Percentiles rank a stretch among this genome's conserved stretches.
Conservation (phyloP, 2,888 invertebrate species). For the Anthrax anthrax region DNA sequence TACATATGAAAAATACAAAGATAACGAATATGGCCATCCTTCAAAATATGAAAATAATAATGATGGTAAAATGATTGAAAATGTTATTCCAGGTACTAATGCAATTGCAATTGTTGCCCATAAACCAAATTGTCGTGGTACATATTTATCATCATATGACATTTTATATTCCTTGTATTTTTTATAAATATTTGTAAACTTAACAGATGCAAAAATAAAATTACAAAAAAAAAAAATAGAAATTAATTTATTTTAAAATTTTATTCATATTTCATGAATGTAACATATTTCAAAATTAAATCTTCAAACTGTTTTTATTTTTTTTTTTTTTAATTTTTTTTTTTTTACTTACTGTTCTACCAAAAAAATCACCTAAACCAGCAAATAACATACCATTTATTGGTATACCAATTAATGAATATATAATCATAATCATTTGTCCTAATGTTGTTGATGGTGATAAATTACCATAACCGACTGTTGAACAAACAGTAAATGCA, state of each 20-base stretch:
- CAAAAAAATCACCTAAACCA: slow-evolving; percentile 74
- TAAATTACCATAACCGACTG: slow-evolving; percentile 84
- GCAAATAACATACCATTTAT: slow-evolving; percentile 48
- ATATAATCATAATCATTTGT: slow-evolving; percentile 74
- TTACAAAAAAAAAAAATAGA: too few relatives aligned
- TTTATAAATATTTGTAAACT: slow-evolving; percentile 66
- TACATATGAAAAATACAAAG: slow-evolving; percentile 78
- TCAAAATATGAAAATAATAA: slow-evolving; percentile 73
- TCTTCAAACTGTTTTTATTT: too few relatives aligned
- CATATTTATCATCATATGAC: slow-evolving; percentile 44
- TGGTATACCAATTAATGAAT: slow-evolving; percentile 60
- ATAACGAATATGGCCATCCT: slow-evolving; percentile 69
- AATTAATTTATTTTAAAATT: too few relatives aligned
- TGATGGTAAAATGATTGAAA: slow-evolving; percentile 77
- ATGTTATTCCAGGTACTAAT: slow-evolving; percentile 73
- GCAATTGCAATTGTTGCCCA: slow-evolving; percentile 69
- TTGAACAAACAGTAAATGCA: slow-evolving; percentile 80
- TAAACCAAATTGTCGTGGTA: slow-evolving; percentile 54
- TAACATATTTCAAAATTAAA: too few relatives aligned
- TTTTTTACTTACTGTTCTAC: slow-evolving; percentile 50
- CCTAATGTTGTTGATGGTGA: slow-evolving; percentile 69
- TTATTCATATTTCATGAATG: too few relatives aligned
- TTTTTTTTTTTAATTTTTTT: too few relatives aligned
- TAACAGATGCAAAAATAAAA: slow-evolving; percentile 11
- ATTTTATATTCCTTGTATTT: slow-evolving; percentile 60